Evolutionary conservation across 1,140 invertebrate genomes (phyloP), one percentile per base, ranked within the genome.

Genomic region (Armadillidium nasatum): DNA sequence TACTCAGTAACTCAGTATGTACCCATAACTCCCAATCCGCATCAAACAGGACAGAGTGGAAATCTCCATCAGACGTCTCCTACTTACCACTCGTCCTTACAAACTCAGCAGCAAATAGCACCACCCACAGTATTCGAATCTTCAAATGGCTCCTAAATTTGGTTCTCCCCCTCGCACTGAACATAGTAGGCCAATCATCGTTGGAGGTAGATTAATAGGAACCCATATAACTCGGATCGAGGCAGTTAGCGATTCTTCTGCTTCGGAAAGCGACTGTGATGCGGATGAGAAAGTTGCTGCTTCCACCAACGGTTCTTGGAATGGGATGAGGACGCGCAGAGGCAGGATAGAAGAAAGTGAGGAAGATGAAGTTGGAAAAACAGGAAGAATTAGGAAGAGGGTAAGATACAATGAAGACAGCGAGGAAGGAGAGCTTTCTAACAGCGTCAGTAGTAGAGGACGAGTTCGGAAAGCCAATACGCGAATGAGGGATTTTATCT

Each of bases 381-480:
- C 60, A 44, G 68, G 76, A n/a, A 46, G 73, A 15, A 15, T 54
- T 15, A 46, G 68, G 19, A 66, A 72, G 44, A 77, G 68, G 45
- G 66, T 74, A 15, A 44, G 44, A 10, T 73, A 73, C 68, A 70
- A 73, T 43, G 73, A 75, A 67, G 70, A 76, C 50, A 44, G 70
- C 45, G 70, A 77, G 7, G 80, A 78, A 9, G 75, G 76, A 45
- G 60, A 76, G 44, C 76, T 77, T 44, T 77, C 74, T 21, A 43
- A 78, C 21, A 78, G 77, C 73, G 78, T 81, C 4, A 81, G 81
- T 67, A 81, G 81, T 44, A 74, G 81, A 10, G 81, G 81, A 22
- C 70, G 81, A 72, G 78, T 81, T 13, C 77, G 81, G 21, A 79
- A 79, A 76, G 78, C 79, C n/a, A 81, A 80, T 54, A 79, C 76